These are phyloP conservation scores for Holothuria scabra DNA, from an alignment of 53 echinoderm and acorn worm species.

Conservation along the genomic window DNA sequence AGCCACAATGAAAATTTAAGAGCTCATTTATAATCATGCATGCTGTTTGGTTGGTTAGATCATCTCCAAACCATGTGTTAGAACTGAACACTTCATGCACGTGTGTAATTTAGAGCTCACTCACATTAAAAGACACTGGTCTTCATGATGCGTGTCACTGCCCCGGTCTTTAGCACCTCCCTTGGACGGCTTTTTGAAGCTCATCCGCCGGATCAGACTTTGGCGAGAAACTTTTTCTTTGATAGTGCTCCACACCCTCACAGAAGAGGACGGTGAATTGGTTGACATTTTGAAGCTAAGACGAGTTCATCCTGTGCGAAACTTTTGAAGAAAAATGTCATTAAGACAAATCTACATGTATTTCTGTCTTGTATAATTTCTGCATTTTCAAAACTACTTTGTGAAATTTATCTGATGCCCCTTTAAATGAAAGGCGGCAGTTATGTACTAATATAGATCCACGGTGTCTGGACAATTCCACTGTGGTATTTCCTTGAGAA, in stretches of 20 bases:
- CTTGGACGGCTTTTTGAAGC: conserved; percentile 25
- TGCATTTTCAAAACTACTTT: no score
- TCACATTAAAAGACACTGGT: conserved; percentile 42
- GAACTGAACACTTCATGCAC: no score
- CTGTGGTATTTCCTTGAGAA: no score
- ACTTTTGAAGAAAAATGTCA: conserved; percentile 17
- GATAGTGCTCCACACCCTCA: conserved; percentile 22
- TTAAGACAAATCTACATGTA: not conserved
- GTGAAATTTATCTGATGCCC: no score
- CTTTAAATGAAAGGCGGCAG: no score
- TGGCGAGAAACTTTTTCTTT: conserved; percentile 24
- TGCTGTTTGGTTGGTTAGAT: no score
- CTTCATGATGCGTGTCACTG: not conserved
- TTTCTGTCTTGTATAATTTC: no score
- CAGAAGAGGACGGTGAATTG: conserved; percentile 1
- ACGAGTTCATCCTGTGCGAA: conserved; percentile 20
- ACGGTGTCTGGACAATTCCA: no score
- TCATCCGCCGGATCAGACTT: conserved; percentile 43
- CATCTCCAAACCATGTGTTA: no score
- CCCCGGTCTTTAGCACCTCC: not conserved
- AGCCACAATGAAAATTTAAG: no score
- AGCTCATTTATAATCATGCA: no score
- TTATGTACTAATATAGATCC: no score
- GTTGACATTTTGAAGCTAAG: conserved; percentile 1
- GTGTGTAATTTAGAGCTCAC: not conserved